Percentiles rank a stretch among this genome's conserved stretches.
phyloP scores from a whole-genome alignment of 2,888 invertebrate genomes.

The Matsumyia berberina region DNA sequence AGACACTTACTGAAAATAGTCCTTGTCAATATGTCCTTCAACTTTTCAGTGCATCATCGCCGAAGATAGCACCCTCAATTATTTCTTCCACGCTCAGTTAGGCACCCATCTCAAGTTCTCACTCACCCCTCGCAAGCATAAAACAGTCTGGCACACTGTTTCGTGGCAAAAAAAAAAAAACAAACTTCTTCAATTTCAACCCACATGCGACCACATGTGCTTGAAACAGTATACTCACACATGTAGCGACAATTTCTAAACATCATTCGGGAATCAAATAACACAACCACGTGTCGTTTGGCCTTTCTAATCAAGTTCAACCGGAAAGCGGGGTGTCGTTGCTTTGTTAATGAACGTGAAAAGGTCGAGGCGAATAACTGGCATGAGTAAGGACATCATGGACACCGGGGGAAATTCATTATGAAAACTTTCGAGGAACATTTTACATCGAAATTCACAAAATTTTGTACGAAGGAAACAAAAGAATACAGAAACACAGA shows the following conservation, averaged over 20 bases:
- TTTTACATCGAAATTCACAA: not conserved
- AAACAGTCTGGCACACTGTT: not conserved
- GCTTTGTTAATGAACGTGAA: not conserved
- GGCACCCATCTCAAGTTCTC: not conserved
- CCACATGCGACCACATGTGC: slow-evolving; percentile 9
- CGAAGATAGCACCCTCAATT: not conserved
- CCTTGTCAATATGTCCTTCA: no score
- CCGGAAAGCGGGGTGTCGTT: not conserved
- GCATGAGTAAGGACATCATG: not conserved
- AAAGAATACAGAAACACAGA: not conserved
- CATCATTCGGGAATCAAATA: not conserved
- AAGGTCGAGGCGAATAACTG: not conserved
- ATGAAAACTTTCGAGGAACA: not conserved
- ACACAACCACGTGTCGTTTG: slow-evolving; percentile 11
- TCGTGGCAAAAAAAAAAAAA: not conserved
- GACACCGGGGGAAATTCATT: not conserved
- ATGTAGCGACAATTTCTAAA: not conserved
- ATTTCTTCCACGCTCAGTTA: no score
- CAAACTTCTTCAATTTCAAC: not conserved
- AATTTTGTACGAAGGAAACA: not conserved
- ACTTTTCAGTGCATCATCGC: not conserved
- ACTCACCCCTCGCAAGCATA: not conserved
- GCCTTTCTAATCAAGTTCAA: not conserved
- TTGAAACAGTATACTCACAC: not conserved
- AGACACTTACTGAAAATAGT: no score